Evolutionary conservation across 2,113 vertebrate species (phyloP).

Genomic region (Rhynchopsitta pachyrhyncha): DNA sequence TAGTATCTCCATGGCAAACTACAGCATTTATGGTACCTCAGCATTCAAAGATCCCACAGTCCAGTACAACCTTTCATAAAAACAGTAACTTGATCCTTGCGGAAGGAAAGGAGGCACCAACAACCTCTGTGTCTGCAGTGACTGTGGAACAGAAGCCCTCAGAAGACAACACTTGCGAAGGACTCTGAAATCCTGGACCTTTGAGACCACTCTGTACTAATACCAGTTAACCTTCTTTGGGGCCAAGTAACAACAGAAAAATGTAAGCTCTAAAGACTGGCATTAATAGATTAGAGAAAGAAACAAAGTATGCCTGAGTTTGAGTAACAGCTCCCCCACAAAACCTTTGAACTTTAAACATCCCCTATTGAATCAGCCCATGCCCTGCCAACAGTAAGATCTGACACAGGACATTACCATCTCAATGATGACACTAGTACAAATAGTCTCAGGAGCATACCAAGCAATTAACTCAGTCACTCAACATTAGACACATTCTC

Average conservation of each 20-base stretch:
- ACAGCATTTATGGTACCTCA: not conserved
- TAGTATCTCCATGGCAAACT: not conserved
- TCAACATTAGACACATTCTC: not conserved
- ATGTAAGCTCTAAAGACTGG: not conserved
- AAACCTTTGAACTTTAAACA: not conserved
- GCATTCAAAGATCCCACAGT: not conserved
- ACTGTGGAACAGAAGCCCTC: not conserved
- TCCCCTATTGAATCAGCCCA: not conserved
- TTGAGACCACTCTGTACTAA: not conserved
- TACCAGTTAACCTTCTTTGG: not conserved
- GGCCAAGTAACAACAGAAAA: not conserved
- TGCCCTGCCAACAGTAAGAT: not conserved
- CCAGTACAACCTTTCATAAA: not conserved
- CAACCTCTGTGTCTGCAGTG: accelerated
- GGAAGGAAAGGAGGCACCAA: not conserved
- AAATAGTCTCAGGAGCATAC: not conserved
- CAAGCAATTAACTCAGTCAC: not conserved
- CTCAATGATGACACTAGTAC: not conserved
- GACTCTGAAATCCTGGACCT: not conserved
- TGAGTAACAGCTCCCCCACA: not conserved
- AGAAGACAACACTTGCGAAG: not conserved
- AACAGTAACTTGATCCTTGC: not conserved
- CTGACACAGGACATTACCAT: not conserved
- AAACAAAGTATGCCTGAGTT: not conserved
- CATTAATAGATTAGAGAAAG: not conserved